A percentile compares a stretch with the other conserved stretches of the same genome.
phyloP scores from a whole-genome alignment of 2,888 invertebrate genomes.

The Drosophila stalkeri region DNA sequence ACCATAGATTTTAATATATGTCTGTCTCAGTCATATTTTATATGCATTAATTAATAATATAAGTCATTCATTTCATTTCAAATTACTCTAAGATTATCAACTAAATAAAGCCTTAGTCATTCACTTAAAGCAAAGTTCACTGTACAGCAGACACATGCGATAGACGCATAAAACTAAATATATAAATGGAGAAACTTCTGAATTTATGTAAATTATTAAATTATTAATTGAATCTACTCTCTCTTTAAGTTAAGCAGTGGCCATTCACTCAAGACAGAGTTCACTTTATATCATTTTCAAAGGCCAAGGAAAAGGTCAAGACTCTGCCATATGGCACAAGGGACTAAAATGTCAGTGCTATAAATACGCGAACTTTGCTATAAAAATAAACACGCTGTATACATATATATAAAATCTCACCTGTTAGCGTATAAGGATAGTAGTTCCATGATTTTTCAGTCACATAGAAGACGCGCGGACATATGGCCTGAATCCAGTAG shows the following conservation, averaged over 20 bases:
- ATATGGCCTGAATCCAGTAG: conserved; percentile 94
- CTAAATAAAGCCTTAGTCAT: no score
- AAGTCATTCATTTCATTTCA: no score
- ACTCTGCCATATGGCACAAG: conserved; percentile 49
- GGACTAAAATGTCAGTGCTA: background rate
- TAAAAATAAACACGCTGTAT: background rate
- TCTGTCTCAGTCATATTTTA: no score
- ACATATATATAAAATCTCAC: conserved; percentile 84
- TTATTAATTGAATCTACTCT: background rate
- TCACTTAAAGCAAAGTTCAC: no score
- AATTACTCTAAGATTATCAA: no score
- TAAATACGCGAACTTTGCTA: background rate
- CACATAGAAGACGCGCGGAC: conserved; percentile 96
- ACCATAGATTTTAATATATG: no score
- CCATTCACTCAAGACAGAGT: background rate
- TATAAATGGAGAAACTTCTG: no score
- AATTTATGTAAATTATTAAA: background rate
- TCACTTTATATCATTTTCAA: background rate
- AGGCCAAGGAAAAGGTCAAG: background rate
- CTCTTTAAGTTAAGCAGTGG: background rate
- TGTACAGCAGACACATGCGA: no score
- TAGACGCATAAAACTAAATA: no score
- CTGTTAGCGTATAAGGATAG: conserved; percentile 95
- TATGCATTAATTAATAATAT: no score
- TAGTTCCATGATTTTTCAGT: conserved; percentile 98